Conservation (phyloP, 2,113 vertebrate genomes). For the Tautogolabrus adspersus region DNA sequence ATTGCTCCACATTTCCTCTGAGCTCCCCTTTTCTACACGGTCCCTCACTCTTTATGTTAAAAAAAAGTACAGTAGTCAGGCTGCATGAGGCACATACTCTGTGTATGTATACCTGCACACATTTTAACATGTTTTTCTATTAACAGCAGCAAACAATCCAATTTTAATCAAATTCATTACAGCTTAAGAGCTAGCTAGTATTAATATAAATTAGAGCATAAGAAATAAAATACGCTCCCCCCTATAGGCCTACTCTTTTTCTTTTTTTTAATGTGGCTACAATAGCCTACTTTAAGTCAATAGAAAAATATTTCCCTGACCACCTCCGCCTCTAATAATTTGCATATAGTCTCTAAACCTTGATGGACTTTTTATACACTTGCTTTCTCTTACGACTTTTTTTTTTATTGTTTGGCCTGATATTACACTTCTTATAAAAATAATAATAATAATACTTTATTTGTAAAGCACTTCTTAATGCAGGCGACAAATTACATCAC, state of each 20-base stretch:
- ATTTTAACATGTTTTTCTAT: slow-evolving; percentile 6
- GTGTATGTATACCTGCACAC: slow-evolving; percentile 1
- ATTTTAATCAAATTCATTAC: slow-evolving; percentile 36
- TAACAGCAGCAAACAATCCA: slow-evolving; percentile 17
- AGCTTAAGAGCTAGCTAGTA: not conserved
- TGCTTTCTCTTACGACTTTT: too few species aligned
- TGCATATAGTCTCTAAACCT: not conserved
- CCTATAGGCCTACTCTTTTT: too few species aligned
- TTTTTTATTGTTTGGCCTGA: too few species aligned
- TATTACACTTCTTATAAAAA: too few species aligned
- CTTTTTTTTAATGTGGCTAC: too few species aligned
- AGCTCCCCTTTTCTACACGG: not conserved
- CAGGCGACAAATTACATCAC: too few species aligned
- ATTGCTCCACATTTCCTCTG: slow-evolving; percentile 18
- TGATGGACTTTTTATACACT: not conserved
- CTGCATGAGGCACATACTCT: slow-evolving; percentile 41
- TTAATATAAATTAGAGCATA: too few species aligned
- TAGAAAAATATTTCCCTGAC: too few species aligned
- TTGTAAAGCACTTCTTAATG: too few species aligned
- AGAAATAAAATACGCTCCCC: too few species aligned
- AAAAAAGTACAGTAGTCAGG: slow-evolving; percentile 30
- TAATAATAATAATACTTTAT: too few species aligned
- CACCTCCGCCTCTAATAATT: not conserved
- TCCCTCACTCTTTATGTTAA: slow-evolving; percentile 13
- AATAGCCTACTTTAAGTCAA: too few species aligned